Conservation (phyloP, 1,140 invertebrate genomes). For the Drosophila pandora region DNA sequence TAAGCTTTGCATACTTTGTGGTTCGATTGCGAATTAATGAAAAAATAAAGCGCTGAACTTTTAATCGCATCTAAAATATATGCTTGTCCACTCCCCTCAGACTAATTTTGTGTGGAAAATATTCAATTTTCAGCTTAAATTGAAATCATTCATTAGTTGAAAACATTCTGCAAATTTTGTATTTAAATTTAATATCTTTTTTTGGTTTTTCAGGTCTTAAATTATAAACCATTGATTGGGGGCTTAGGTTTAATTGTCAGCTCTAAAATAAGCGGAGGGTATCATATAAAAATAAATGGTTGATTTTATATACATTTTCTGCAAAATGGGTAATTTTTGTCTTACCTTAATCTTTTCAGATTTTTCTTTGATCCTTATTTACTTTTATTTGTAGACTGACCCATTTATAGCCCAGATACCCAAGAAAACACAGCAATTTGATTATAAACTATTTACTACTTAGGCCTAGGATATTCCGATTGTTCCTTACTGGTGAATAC, state of each 20-base stretch:
- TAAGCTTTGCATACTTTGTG: constrained; percentile 38
- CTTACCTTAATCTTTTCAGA: too few species aligned
- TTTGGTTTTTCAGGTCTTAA: not conserved
- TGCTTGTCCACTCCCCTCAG: constrained; percentile 4
- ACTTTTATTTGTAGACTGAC: not conserved
- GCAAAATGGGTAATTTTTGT: not conserved
- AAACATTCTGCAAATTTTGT: not conserved
- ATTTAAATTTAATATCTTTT: not conserved
- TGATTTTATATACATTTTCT: constrained; percentile 10
- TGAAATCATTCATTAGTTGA: not conserved
- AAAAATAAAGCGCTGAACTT: constrained; percentile 30
- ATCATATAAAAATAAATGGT: not conserved
- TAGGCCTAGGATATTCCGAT: constrained; percentile 46
- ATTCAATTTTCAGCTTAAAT: not conserved
- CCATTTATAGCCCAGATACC: not conserved
- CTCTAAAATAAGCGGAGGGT: too few species aligned
- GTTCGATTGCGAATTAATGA: constrained; percentile 29
- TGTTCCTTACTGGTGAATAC: constrained; percentile 30
- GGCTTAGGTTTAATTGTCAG: not conserved
- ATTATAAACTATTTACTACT: constrained; percentile 60
- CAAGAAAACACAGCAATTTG: not conserved
- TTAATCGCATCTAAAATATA: constrained; percentile 27
- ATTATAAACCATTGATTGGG: not conserved
- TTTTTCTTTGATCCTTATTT: too few species aligned
- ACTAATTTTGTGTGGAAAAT: constrained; percentile 7